phyloP scores from a whole-genome alignment of 2,888 invertebrate species.

The Fissipunctia ypsillon region DNA sequence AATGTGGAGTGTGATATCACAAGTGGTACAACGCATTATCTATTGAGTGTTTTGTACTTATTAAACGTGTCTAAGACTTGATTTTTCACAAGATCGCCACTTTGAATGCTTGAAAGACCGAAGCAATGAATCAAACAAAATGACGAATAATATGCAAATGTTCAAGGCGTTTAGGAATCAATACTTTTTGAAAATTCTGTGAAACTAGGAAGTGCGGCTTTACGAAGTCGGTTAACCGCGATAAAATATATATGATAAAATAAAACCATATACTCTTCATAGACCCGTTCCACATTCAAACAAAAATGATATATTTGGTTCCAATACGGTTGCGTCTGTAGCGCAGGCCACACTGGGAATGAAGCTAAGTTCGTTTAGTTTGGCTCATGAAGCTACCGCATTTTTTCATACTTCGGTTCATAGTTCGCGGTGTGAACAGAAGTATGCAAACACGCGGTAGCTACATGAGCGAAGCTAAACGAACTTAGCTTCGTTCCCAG shows the following conservation, averaged over 20 bases:
- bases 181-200: not conserved
- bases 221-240: not conserved
- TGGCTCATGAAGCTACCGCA: too few relatives aligned
- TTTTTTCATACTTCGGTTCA: too few relatives aligned
- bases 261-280: not conserved
- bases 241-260: not conserved
- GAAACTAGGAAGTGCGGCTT: not conserved
- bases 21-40: constrained; percentile 14
- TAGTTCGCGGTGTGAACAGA: too few relatives aligned
- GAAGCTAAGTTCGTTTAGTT: too few relatives aligned
- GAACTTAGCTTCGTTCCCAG: too few relatives aligned
- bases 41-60: constrained; percentile 25
- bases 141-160: not conserved
- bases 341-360: too few relatives aligned
- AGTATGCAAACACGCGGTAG: too few relatives aligned
- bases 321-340: too few relatives aligned
- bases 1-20: constrained; percentile 22
- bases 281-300: not conserved
- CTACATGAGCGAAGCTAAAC: too few relatives aligned
- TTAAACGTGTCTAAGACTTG: constrained; percentile 19
- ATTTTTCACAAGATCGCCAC: not conserved
- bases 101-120: not conserved
- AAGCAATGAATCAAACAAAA: constrained; percentile 1
- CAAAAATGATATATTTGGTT: too few relatives aligned
- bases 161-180: too few relatives aligned